Conservation (phyloP, 2,797 vertebrate species). For the Cirrhinus mrigala region DNA sequence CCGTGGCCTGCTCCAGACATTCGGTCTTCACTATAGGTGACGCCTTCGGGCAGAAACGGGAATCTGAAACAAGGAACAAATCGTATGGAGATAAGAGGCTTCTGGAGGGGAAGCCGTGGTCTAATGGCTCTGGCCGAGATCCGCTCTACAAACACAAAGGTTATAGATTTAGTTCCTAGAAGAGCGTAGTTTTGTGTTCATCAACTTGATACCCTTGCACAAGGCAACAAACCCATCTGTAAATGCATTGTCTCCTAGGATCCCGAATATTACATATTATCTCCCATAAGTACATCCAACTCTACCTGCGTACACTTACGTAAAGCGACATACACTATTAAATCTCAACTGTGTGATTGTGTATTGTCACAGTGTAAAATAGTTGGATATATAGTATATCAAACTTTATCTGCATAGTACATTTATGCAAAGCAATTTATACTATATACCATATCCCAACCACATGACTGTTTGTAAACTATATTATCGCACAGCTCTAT, state of each 20-base stretch:
- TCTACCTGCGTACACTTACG: too few species aligned
- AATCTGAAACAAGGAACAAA: slow-evolving; percentile 49
- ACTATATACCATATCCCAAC: too few species aligned
- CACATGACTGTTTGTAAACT: too few species aligned
- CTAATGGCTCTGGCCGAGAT: slow-evolving; percentile 4
- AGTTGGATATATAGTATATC: too few species aligned
- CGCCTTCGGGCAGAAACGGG: slow-evolving; percentile 43
- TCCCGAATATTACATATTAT: not conserved
- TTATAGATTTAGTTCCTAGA: not conserved
- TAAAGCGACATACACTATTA: too few species aligned
- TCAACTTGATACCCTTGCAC: not conserved
- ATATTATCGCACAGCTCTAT: not conserved
- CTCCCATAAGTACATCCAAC: too few species aligned
- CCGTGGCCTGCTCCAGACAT: slow-evolving; percentile 35
- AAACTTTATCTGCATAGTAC: too few species aligned
- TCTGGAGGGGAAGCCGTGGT: slow-evolving; percentile 12
- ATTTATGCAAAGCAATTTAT: too few species aligned
- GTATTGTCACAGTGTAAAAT: too few species aligned
- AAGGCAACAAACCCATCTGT: not conserved
- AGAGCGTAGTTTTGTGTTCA: not conserved
- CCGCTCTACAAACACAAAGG: not conserved
- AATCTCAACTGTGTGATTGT: not conserved
- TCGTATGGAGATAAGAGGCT: slow-evolving; percentile 35
- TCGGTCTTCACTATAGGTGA: slow-evolving; percentile 47
- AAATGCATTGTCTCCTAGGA: slow-evolving; percentile 8